Conservation (phyloP, 2,113 vertebrate species). For the Phasianus colchicus region DNA sequence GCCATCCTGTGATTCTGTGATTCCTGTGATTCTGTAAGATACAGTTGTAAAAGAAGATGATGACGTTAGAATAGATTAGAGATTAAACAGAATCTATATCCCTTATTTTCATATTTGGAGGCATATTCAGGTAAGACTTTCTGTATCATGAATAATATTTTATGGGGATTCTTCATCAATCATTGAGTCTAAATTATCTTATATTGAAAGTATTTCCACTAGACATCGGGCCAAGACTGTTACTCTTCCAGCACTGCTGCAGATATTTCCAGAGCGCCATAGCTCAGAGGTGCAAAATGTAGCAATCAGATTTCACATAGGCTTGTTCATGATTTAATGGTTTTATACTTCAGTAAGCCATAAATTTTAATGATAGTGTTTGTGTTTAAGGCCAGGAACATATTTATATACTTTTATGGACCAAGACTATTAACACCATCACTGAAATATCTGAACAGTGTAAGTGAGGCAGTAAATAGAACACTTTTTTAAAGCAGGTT, state of each 20-base stretch:
- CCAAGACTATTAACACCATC: not conserved
- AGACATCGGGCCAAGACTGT: not conserved
- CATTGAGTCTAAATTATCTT: not conserved
- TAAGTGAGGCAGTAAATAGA: not conserved
- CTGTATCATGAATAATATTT: not conserved
- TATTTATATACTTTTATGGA: not conserved
- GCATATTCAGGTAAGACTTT: not conserved
- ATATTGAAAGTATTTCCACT: not conserved
- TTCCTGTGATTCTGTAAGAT: too few relatives aligned
- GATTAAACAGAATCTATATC: not conserved
- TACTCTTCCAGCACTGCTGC: not conserved
- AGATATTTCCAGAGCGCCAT: conserved; percentile 8
- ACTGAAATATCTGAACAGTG: not conserved
- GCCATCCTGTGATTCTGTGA: too few relatives aligned
- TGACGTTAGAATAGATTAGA: not conserved
- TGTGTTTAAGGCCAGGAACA: conserved; percentile 18
- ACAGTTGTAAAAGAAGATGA: not conserved
- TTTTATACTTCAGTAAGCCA: not conserved
- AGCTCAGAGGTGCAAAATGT: conserved; percentile 23
- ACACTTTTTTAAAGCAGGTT: not conserved
- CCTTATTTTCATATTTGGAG: not conserved
- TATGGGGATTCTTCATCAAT: not conserved
- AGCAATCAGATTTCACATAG: conserved; percentile 14
- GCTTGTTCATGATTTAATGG: conserved; percentile 19
- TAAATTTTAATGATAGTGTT: conserved; percentile 16